phyloP scores from a whole-genome alignment of 2,888 invertebrate genomes.

The Sicus ferrugineus region DNA sequence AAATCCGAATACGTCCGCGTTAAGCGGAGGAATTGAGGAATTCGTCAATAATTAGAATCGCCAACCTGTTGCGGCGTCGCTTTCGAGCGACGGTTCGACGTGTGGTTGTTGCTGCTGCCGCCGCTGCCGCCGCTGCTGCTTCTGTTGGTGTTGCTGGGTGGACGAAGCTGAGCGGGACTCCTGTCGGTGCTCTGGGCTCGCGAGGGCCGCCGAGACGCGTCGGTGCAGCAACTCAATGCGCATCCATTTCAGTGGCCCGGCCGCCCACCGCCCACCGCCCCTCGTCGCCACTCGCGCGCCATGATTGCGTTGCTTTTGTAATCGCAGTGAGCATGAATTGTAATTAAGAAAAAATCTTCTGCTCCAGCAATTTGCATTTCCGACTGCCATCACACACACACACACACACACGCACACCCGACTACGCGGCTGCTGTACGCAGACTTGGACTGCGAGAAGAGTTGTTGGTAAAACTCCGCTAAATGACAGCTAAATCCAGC shows the following conservation, averaged over 20 bases:
- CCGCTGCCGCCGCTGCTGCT: neutral
- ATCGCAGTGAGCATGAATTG: slow-evolving; percentile 27
- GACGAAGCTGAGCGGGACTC: neutral
- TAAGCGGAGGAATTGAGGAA: too few relatives aligned
- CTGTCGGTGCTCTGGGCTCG: neutral
- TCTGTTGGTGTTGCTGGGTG: neutral
- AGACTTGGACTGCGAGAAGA: slow-evolving; percentile 7
- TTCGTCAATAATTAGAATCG: too few relatives aligned
- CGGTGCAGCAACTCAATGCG: neutral
- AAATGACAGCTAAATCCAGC: slow-evolving; percentile 27
- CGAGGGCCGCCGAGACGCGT: neutral
- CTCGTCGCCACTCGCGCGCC: neutral
- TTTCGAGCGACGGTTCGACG: too few relatives aligned
- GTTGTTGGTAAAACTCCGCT: slow-evolving; percentile 23
- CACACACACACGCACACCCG: neutral
- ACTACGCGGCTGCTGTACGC: neutral
- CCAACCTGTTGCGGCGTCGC: too few relatives aligned
- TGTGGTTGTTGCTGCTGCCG: too few relatives aligned
- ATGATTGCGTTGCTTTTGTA: neutral
- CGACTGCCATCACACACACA: neutral
- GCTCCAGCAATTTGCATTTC: slow-evolving; percentile 16
- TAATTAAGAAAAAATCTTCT: slow-evolving; percentile 32
- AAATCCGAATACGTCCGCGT: too few relatives aligned
- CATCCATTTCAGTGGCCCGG: neutral
- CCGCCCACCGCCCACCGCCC: neutral